These are phyloP conservation scores for silkworm (Bombyx mori) DNA, from an alignment of 1,140 invertebrate genomes.

Conservation along the genomic window ASM3026992v2 NC_085129.1:681001-681500, in stretches of 20 bases:
- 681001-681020: conserved; percentile 38
- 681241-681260: conserved; percentile 51
- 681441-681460: conserved; percentile 65
- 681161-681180: conserved; percentile 37
- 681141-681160: conserved; percentile 40
- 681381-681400: conserved; percentile 67
- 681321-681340: conserved; percentile 5
- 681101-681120: conserved; percentile 48
- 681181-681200: conserved; percentile 30
- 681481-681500: conserved; percentile 59
- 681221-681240: conserved; percentile 70
- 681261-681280: conserved; percentile 45
- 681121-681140: conserved; percentile 30
- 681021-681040: conserved; percentile 68
- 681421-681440: conserved; percentile 62
- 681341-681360: conserved; percentile 49
- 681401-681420: conserved; percentile 57
- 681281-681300: conserved; percentile 18
- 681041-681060: conserved; percentile 68
- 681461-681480: conserved; percentile 65
- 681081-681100: conserved; percentile 52
- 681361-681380: conserved; percentile 52
- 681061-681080: conserved; percentile 59
- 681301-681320: conserved; percentile 13
- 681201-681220: conserved; percentile 64